Percentiles rank a stretch among this genome's conserved stretches.
Conservation (phyloP, 2,113 vertebrate genomes). For the Tragelaphus strepsiceros region DNA sequence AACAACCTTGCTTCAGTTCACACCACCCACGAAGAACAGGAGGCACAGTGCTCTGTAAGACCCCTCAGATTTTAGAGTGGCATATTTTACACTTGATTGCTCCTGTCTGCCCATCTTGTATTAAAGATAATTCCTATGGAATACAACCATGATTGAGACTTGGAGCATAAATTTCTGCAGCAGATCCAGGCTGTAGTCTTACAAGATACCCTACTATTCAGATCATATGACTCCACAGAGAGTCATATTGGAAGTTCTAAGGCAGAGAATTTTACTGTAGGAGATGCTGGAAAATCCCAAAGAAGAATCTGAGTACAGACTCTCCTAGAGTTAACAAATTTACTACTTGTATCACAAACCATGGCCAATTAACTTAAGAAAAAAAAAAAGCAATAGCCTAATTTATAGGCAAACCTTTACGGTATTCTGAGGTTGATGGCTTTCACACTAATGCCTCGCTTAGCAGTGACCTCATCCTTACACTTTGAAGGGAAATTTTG, state of each 20-base stretch:
- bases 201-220: neutral
- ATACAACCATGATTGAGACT: neutral
- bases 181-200: neutral
- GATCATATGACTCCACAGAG: neutral
- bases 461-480: neutral
- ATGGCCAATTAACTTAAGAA: neutral
- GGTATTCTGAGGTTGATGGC: accelerated
- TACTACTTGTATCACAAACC: neutral
- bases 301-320: neutral
- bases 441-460: neutral
- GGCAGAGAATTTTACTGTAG: neutral
- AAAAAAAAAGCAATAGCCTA: neutral
- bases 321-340: neutral
- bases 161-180: neutral
- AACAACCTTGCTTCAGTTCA: neutral
- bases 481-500: neutral
- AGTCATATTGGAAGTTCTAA: neutral
- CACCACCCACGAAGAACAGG: neutral
- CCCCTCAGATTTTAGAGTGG: neutral
- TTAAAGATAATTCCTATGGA: neutral
- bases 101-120: neutral
- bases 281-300: neutral
- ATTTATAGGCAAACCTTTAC: neutral
- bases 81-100: neutral
- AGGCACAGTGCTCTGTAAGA: neutral